Evolutionary conservation across 2,113 vertebrate genomes (phyloP), one percentile per base, ranked within the genome.

Genomic region (Myiagra hebetior): DNA sequence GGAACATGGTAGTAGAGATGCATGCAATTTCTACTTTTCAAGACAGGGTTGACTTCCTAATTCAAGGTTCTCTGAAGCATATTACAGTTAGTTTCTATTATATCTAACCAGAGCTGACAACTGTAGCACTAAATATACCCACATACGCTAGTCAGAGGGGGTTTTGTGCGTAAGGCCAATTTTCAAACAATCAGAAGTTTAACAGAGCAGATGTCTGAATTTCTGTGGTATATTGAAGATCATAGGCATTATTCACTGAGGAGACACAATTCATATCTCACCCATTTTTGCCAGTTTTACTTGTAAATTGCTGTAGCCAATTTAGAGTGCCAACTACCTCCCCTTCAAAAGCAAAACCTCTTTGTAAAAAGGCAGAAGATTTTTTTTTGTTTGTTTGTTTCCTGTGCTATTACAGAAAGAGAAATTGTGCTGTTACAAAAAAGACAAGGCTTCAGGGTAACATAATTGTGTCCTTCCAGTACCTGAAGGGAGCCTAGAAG

Each of bases 101-200:
- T 79, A 81, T 41, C 28, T 64, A 92, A 80, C 52, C 76, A 60
- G 64, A 90, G 21, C 35, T 93, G 80, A 89, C 47, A 89, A 69
- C 28, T 55, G 20, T 52, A 79, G 50, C 47, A 86, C 28, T 89
- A 67, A 80, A 80, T 50, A 83, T 91, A 56, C n/a, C 6, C 16
- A 74, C 76, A 60, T 47, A 52, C 7, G n/a, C 50, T 67, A 81
- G 27, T 89, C 59, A 81, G 56, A 87, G 15, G 50, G 28, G 2
- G 3, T 33, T 88, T 93, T 78, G 20, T 26, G 33, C 46, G 23
- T 47, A 69, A 92, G 31, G 44, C 53, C 14, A 77, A 91, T 78
- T 97, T 90, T 85, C 70, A 88, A 91, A 35, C 20, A 83, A 81
- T 84, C n/a, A 42, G 67, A 96, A 75, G 7, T 72, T 91, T 95